These are phyloP conservation scores for Pseudomyrmex gracilis DNA, from an alignment of 1,140 invertebrate species.

Conservation along the genomic window DNA sequence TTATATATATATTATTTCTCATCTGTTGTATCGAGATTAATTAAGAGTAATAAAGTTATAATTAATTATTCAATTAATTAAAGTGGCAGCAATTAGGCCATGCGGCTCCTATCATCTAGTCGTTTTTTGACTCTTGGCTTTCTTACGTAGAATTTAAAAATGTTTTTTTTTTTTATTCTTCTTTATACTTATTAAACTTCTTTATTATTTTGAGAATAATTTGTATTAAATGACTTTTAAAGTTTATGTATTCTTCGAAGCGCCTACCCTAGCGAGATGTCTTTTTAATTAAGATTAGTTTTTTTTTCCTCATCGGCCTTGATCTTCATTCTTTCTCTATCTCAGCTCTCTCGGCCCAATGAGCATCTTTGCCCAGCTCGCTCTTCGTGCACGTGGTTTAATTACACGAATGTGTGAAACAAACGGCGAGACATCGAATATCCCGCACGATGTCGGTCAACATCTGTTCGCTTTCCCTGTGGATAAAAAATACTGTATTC, in stretches of 20 bases:
- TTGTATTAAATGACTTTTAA: conserved; percentile 82
- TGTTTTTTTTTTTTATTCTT: conserved; percentile 73
- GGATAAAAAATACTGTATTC: conserved; percentile 79
- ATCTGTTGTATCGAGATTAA: conserved; percentile 74
- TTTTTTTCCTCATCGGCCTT: conserved; percentile 43
- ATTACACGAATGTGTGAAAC: conserved; percentile 47
- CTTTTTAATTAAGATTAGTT: conserved; percentile 78
- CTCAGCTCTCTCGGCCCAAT: conserved; percentile 31
- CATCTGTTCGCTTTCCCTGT: conserved; percentile 14
- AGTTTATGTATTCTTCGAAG: conserved; percentile 82
- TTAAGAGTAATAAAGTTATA: conserved; percentile 84
- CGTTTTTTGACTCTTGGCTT: conserved; percentile 82
- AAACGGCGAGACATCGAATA: conserved; percentile 55
- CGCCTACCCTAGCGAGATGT: conserved; percentile 82
- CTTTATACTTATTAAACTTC: conserved; percentile 80
- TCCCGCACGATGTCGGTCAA: conserved; percentile 60
- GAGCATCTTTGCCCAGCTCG: conserved; percentile 11
- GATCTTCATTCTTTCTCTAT: conserved; percentile 32
- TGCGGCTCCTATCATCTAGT: conserved; percentile 84
- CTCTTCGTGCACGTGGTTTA: conserved; percentile 44
- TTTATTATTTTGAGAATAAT: conserved; percentile 83
- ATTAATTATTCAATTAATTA: conserved; percentile 83
- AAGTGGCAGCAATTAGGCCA: conserved; percentile 86
- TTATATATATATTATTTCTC: conserved; percentile 57
- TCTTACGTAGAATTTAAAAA: conserved; percentile 84